Conservation (phyloP, 64 coral and sea anemone genomes). For the Acropora yongei region DNA sequence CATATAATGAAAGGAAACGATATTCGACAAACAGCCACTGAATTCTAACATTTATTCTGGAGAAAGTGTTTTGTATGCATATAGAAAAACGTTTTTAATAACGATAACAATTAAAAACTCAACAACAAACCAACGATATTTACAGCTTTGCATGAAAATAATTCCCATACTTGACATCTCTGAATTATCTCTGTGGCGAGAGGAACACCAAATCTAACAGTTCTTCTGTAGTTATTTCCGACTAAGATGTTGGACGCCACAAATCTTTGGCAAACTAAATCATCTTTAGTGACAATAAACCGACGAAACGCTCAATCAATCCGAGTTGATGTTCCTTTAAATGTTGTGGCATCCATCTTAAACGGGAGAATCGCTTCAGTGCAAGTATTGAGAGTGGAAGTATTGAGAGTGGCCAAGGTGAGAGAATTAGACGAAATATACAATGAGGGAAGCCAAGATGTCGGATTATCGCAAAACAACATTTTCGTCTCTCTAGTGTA, state of each 20-base stretch:
- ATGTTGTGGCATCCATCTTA: no score
- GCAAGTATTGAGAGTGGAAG: no score
- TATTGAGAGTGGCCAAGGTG: no score
- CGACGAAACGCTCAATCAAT: no score
- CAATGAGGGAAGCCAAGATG: no score
- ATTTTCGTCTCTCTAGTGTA: no score
- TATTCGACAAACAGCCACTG: background rate
- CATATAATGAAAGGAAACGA: background rate
- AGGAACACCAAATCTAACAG: background rate
- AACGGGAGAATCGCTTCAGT: no score
- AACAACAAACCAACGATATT: background rate
- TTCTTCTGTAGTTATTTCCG: background rate
- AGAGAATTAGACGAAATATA: no score
- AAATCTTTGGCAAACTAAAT: no score
- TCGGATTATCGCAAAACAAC: no score
- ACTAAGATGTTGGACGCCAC: background rate
- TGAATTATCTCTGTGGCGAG: background rate
- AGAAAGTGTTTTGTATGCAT: background rate
- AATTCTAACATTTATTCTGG: background rate
- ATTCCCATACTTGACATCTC: background rate
- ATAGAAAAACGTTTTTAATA: constrained; percentile 23
- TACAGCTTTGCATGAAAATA: background rate
- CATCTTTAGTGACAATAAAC: no score
- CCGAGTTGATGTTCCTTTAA: no score
- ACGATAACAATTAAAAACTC: constrained; percentile 5